phyloP scores from a whole-genome alignment of 2,797 vertebrate species.

The Eptatretus atami region DNA sequence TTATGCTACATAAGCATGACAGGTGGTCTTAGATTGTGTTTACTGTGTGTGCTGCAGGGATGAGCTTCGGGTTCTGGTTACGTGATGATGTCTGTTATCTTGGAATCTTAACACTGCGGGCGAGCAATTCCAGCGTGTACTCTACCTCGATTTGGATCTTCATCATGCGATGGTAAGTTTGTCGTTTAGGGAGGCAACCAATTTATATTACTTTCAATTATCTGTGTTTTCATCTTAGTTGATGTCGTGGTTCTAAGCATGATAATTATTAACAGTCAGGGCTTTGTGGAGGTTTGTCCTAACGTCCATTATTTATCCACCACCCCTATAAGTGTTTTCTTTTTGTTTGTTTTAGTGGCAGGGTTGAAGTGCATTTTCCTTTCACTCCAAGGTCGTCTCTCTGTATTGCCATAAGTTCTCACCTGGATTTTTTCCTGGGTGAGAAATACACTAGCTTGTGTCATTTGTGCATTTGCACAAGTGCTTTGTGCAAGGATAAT shows the following conservation, averaged over 20 bases:
- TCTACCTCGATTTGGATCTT: slow-evolving; percentile 73
- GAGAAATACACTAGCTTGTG: slow-evolving; percentile 6
- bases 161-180: slow-evolving; percentile 64
- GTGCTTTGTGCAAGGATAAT: no score
- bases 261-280: no score
- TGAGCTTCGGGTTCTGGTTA: slow-evolving; percentile 93
- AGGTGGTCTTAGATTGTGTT: neutral
- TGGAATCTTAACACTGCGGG: slow-evolving; percentile 61
- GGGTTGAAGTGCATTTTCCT: slow-evolving; percentile 81
- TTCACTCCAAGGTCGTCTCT: slow-evolving; percentile 94
- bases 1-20: no score
- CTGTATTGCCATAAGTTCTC: slow-evolving; percentile 92
- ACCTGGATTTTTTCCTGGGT: slow-evolving; percentile 95
- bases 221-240: no score
- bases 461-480: no score
- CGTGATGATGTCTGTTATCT: slow-evolving; percentile 63
- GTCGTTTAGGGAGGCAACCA: no score
- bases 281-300: no score
- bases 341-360: slow-evolving; percentile 13
- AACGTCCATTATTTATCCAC: no score
- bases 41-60: slow-evolving; percentile 25
- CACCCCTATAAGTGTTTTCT: neutral
- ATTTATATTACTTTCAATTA: no score
- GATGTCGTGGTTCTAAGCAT: no score
- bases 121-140: slow-evolving; percentile 52